Evolutionary conservation across 2,888 invertebrate genomes (phyloP).

Genomic region (Orthonevra nobilis): DNA sequence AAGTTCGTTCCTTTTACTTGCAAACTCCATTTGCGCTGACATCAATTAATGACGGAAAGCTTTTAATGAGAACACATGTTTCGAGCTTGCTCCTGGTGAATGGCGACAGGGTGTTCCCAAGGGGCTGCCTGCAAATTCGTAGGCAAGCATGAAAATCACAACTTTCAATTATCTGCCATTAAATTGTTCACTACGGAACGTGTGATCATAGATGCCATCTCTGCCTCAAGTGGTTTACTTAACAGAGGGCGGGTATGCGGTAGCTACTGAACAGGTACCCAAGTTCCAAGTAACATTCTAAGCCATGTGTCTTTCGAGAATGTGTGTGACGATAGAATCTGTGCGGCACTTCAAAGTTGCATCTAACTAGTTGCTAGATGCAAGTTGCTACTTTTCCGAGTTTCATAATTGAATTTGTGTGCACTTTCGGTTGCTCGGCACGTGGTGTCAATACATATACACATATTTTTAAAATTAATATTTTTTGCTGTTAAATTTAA

Average conservation of each 20-base stretch:
- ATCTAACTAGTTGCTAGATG: too few species aligned
- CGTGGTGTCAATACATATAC: background rate
- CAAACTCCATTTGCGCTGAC: slow-evolving; percentile 69
- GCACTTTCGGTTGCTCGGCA: background rate
- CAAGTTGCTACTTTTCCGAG: background rate
- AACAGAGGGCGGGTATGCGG: background rate
- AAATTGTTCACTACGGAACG: slow-evolving; percentile 54
- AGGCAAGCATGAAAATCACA: slow-evolving; percentile 61
- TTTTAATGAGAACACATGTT: slow-evolving; percentile 70
- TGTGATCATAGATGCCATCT: slow-evolving; percentile 45
- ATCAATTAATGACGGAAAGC: slow-evolving; percentile 71
- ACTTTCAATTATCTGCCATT: slow-evolving; percentile 69
- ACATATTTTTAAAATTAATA: background rate
- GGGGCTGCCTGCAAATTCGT: slow-evolving; percentile 6
- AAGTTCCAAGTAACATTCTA: too few species aligned
- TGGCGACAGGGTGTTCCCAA: too few species aligned
- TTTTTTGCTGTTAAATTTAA: slow-evolving; percentile 26
- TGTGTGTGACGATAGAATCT: slow-evolving; percentile 33
- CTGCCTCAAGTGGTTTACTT: slow-evolving; percentile 33
- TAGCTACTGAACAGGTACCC: slow-evolving; percentile 31
- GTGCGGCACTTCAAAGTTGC: slow-evolving; percentile 30
- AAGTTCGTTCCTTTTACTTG: too few species aligned
- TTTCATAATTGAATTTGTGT: slow-evolving; percentile 48
- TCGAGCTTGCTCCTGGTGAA: slow-evolving; percentile 42
- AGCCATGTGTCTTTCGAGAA: slow-evolving; percentile 12